These are phyloP conservation scores for Chrysomela aeneicollis DNA, from an alignment of 2,888 invertebrate genomes.

Conservation along the genomic window DNA sequence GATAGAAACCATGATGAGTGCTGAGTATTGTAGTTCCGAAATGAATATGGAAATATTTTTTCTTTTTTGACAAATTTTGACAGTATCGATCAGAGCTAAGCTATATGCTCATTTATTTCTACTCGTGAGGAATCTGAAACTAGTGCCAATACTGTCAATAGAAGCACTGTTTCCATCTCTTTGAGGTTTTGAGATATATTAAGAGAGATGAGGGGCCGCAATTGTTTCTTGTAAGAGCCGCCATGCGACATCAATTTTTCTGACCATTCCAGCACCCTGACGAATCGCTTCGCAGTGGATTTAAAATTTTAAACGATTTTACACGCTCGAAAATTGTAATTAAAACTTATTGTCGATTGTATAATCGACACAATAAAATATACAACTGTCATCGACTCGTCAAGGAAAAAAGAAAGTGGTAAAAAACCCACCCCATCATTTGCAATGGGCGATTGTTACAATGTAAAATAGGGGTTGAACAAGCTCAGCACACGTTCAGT, in stretches of 20 bases:
- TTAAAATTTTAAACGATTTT: conserved; percentile 39
- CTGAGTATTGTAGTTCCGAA: too few species aligned
- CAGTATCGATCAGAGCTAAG: too few species aligned
- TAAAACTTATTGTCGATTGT: conserved; percentile 50
- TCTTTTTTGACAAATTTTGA: too few species aligned
- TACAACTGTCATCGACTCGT: conserved; percentile 52
- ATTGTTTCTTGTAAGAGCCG: too few species aligned
- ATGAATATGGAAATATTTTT: too few species aligned
- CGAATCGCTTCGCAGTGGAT: conserved; percentile 25
- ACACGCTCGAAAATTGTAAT: conserved; percentile 45
- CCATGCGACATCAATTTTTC: neutral
- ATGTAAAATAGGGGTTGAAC: conserved; percentile 36
- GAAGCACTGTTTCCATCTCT: too few species aligned
- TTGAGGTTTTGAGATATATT: too few species aligned
- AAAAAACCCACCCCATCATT: conserved; percentile 47
- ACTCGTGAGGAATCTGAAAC: too few species aligned
- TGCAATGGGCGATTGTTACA: conserved; percentile 41
- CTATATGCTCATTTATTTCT: too few species aligned
- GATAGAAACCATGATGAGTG: too few species aligned
- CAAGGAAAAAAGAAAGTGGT: conserved; percentile 46
- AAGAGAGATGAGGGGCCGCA: too few species aligned
- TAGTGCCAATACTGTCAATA: too few species aligned
- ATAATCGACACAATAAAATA: conserved; percentile 46
- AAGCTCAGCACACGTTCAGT: neutral
- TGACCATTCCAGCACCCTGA: conserved; percentile 1